Base-by-base conservation (phyloP, 1,140 invertebrate genomes). In the Camponotus pennsylvanicus region DNA sequence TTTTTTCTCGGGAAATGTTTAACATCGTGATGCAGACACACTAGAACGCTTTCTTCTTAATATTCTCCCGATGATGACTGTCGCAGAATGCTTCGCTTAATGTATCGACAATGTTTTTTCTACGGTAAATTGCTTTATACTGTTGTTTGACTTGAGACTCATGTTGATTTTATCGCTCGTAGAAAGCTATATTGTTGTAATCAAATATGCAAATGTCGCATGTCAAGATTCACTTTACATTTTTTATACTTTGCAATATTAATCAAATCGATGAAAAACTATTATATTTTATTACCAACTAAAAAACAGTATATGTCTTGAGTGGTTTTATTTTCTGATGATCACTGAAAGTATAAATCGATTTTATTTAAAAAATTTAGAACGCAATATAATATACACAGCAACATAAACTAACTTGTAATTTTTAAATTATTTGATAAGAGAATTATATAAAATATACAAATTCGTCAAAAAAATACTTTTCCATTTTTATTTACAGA, bases 231-330 rank as follows among this genome's bases (percentile, higher is more conserved):
- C 5, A 32, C 21, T 42, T 52, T 85, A 64, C 55, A 85, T 85
- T 78, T 78, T 85, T 66, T 67, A 85, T 40, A n/a, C 15, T 67
- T 52, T 85, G 59, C n/a, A 85, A 78, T 45, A 78, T 85, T 78
- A 66, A 85, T 83, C 40, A 61, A 75, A 18, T 45, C 37, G 55
- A 82, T n/a, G 66, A 4, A 9, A 32, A 82, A 45, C 61, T 55
- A 61, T 80, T 40, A 57, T 57, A 40, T 75, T 59, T 45, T 8
- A 8, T 75, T 70, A 70, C 70, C 64, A 32, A 13, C 37, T 27
- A 45, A 27, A 27, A 27, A 59, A 61, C 13, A 45, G 55, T 57
- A 32, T 64, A 18, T 67, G 34, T 27, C 8, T 78, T 67, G 52
- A 79, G n/a, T 1, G 2, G 13, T 75, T 75, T 63, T 63, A 37